Evolutionary conservation across 2,888 invertebrate genomes (phyloP).

Genomic region (Nezara viridula): DNA sequence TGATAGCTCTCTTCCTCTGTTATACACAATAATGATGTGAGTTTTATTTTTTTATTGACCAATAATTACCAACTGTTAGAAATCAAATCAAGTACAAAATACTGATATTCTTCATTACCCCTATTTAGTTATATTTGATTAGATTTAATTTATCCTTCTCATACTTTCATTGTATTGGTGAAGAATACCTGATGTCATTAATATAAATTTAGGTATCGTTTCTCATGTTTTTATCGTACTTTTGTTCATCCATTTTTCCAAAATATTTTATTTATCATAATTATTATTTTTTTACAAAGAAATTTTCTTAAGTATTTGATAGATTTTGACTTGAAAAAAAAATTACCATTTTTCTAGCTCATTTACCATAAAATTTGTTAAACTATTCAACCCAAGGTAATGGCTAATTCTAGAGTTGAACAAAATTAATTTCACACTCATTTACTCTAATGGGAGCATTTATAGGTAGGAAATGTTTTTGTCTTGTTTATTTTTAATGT

Average conservation of each 20-base stretch:
- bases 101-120: neutral
- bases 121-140: conserved; percentile 7
- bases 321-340: neutral
- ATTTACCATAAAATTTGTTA: neutral
- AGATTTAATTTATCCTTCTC: conserved; percentile 11
- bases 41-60: conserved; percentile 53
- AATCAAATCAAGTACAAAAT: conserved; percentile 43
- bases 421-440: neutral
- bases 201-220: neutral
- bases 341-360: neutral
- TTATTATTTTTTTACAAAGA: neutral
- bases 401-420: neutral
- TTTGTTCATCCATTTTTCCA: neutral
- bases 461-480: conserved; percentile 17
- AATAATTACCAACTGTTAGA: conserved; percentile 51
- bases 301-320: neutral
- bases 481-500: conserved; percentile 12
- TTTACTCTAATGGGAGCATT: neutral
- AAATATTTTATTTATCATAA: neutral
- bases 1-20: conserved; percentile 54
- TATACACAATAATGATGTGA: conserved; percentile 53
- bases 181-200: conserved; percentile 1
- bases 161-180: neutral
- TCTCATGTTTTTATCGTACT: neutral
- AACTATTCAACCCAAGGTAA: neutral